phyloP scores from a whole-genome alignment of 2,797 vertebrate genomes.

The Sebastes matsubarae region DNA sequence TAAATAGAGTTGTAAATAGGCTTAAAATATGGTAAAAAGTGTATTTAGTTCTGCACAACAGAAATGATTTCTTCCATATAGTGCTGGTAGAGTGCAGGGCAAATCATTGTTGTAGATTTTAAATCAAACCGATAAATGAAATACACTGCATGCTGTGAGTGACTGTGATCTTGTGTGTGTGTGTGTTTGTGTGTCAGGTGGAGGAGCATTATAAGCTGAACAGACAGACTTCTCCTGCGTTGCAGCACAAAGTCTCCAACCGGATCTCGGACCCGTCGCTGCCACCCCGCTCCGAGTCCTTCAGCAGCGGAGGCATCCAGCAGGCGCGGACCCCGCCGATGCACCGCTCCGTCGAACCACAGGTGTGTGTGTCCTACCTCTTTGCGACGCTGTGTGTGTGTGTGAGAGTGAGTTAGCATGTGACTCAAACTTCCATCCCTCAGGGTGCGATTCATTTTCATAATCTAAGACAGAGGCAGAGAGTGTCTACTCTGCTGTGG shows the following conservation, averaged over 20 bases:
- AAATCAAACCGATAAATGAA: background rate
- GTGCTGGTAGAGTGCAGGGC: too few relatives aligned
- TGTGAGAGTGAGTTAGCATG: background rate
- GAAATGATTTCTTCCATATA: too few relatives aligned
- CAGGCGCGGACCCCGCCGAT: conserved; percentile 94
- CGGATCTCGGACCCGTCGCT: conserved; percentile 96
- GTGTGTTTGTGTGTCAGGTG: conserved; percentile 81
- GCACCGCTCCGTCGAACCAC: conserved; percentile 92
- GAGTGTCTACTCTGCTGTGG: background rate
- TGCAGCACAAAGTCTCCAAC: conserved; percentile 97
- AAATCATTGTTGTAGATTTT: too few relatives aligned
- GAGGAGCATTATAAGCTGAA: conserved; percentile 91
- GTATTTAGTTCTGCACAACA: too few relatives aligned
- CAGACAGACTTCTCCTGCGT: conserved; percentile 90
- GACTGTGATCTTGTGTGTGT: conserved; percentile 36
- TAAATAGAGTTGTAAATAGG: background rate
- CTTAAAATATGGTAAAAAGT: too few relatives aligned
- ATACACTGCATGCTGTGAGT: conserved; percentile 7
- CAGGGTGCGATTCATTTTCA: background rate
- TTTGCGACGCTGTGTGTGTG: background rate
- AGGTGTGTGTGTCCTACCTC: conserved; percentile 79
- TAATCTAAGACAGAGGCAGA: background rate
- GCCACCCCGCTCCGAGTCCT: conserved; percentile 96
- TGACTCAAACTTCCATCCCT: background rate
- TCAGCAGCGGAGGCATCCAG: conserved; percentile 95